Conservation (phyloP, 2,797 vertebrate species). For the Pogonophryne albipinna region DNA sequence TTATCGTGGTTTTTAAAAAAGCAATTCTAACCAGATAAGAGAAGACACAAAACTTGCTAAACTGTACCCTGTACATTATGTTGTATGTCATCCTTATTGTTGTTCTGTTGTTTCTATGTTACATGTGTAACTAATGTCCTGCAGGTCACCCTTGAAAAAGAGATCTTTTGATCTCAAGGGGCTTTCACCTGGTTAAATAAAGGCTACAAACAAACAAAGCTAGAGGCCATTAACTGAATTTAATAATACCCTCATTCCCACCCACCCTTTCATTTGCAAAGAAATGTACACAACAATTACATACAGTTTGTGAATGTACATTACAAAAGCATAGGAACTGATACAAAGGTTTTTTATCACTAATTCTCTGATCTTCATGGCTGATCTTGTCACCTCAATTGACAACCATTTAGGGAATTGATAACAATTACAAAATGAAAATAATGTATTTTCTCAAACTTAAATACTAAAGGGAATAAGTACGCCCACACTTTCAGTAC, state of each 20-base stretch:
- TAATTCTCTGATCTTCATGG: slow-evolving; percentile 3
- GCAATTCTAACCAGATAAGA: neutral
- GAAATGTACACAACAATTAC: slow-evolving; percentile 34
- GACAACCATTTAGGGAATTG: neutral
- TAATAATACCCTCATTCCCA: slow-evolving; percentile 29
- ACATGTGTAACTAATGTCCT: too few relatives aligned
- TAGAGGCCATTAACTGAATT: slow-evolving; percentile 27
- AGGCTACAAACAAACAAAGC: too few relatives aligned
- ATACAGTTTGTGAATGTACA: slow-evolving; percentile 37
- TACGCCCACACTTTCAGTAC: slow-evolving; percentile 1
- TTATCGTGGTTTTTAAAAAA: neutral
- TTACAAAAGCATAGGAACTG: neutral
- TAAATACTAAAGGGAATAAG: neutral
- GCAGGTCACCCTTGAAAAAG: too few relatives aligned
- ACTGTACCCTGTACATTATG: too few relatives aligned
- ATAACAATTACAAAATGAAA: slow-evolving; percentile 4
- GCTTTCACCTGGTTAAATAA: too few relatives aligned
- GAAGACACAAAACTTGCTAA: neutral
- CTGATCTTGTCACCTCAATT: neutral
- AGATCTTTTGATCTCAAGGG: too few relatives aligned
- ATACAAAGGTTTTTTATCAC: slow-evolving; percentile 16
- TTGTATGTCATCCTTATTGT: too few relatives aligned
- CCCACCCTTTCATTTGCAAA: slow-evolving; percentile 22
- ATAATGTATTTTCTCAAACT: slow-evolving; percentile 4
- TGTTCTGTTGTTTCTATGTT: too few relatives aligned